These are phyloP conservation scores for Tetrao urogallus DNA, from an alignment of 2,113 vertebrate genomes.

Conservation along the genomic window DNA sequence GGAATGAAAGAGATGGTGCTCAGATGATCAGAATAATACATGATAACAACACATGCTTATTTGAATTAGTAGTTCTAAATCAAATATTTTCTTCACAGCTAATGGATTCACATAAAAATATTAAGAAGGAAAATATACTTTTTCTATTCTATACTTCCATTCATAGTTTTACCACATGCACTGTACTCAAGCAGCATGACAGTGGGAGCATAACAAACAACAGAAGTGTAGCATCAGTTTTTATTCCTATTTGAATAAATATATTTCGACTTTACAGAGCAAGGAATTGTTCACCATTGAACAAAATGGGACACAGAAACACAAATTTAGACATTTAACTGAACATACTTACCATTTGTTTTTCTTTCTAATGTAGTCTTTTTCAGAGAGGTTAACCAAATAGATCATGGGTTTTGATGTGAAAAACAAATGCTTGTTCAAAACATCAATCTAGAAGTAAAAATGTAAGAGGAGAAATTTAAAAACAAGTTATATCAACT, in stretches of 20 bases:
- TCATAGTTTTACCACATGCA: neutral
- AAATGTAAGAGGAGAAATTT: constrained; percentile 12
- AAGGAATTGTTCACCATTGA: neutral
- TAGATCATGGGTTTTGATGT: constrained; percentile 99
- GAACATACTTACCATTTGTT: constrained; percentile 92
- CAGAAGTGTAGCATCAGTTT: neutral
- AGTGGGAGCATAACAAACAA: neutral
- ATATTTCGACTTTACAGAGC: neutral
- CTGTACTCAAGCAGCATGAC: neutral
- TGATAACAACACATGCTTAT: neutral
- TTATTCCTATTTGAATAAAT: neutral
- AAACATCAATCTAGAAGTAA: constrained; percentile 90
- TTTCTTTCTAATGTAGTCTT: constrained; percentile 98
- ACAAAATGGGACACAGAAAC: neutral
- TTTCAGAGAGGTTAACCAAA: constrained; percentile 97
- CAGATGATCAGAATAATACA: neutral
- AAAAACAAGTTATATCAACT: neutral
- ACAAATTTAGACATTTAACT: neutral
- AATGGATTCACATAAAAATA: neutral
- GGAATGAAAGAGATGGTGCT: constrained; percentile 30
- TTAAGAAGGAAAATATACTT: neutral
- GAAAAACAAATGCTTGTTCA: constrained; percentile 97
- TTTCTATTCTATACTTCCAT: neutral
- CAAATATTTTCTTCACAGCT: neutral
- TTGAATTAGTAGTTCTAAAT: neutral